Conservation (phyloP, 2,888 invertebrate species). For the Eurytoma adleriae region DNA sequence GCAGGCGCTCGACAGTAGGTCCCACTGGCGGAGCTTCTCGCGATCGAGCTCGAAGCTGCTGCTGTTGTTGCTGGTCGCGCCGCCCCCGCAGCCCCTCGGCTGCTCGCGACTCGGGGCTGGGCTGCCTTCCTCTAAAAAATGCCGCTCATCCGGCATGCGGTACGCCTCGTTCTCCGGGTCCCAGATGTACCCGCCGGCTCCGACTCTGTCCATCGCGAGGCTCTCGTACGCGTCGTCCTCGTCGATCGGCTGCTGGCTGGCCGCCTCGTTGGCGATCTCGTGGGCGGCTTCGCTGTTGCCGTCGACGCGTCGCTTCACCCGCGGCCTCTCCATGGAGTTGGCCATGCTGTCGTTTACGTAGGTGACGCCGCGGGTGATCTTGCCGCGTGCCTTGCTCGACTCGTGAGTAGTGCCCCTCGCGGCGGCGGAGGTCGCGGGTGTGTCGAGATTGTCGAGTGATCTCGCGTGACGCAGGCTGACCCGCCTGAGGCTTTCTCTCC, state of each 20-base stretch:
- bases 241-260: constrained; percentile 62
- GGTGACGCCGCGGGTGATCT: constrained; percentile 84
- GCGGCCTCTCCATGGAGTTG: constrained; percentile 73
- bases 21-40: constrained; percentile 92
- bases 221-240: constrained; percentile 81
- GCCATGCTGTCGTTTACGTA: constrained; percentile 87
- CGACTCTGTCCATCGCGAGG: constrained; percentile 75
- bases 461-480: constrained; percentile 89
- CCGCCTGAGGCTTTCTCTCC: constrained; percentile 87
- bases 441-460: constrained; percentile 89
- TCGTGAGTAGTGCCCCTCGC: constrained; percentile 15
- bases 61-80: constrained; percentile 67
- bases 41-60: constrained; percentile 82
- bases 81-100: constrained; percentile 57
- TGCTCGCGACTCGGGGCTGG: constrained; percentile 72
- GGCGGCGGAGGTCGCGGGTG: constrained; percentile 70
- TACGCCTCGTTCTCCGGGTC: constrained; percentile 74
- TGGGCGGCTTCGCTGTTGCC: constrained; percentile 55
- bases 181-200: constrained; percentile 73
- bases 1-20: constrained; percentile 88
- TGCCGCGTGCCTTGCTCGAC: constrained; percentile 68
- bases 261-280: neutral
- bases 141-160: constrained; percentile 59
- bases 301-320: constrained; percentile 57
- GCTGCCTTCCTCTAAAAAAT: constrained; percentile 77